Percentiles rank a stretch among this genome's conserved stretches.
Evolutionary conservation across 1,140 invertebrate species (phyloP).

Genomic region (Zaprionus gabonicus): DNA sequence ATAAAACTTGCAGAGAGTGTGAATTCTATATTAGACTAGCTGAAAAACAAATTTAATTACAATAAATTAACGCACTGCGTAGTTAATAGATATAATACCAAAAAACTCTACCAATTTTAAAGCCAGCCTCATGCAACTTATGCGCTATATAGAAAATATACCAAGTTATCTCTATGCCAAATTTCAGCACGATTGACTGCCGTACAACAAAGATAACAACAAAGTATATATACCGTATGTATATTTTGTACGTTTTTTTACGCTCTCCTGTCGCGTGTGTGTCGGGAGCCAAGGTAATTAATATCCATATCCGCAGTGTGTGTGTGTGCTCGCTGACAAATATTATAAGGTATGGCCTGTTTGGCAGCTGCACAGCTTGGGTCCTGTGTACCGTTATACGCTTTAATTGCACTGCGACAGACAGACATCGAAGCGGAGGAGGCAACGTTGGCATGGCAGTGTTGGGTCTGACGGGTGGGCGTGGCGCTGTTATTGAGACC

Average conservation of each 20-base stretch:
- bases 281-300: background rate
- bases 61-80: background rate
- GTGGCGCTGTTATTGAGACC: constrained; percentile 53
- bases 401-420: constrained; percentile 32
- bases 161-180: background rate
- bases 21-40: background rate
- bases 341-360: constrained; percentile 6
- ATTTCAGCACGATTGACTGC: background rate
- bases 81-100: accelerated
- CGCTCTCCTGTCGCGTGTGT: background rate
- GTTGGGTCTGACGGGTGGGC: constrained; percentile 2
- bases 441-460: background rate
- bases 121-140: background rate
- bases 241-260: background rate
- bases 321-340: constrained; percentile 1
- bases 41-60: background rate
- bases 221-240: background rate
- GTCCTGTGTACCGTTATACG: constrained; percentile 22
- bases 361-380: constrained; percentile 25
- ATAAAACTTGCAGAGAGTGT: background rate
- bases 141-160: background rate
- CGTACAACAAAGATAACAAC: background rate
- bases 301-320: background rate
- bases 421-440: background rate
- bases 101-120: background rate